These are phyloP conservation scores for Drosophila insularis DNA, from an alignment of 1,140 invertebrate species.

Conservation along the genomic window DNA sequence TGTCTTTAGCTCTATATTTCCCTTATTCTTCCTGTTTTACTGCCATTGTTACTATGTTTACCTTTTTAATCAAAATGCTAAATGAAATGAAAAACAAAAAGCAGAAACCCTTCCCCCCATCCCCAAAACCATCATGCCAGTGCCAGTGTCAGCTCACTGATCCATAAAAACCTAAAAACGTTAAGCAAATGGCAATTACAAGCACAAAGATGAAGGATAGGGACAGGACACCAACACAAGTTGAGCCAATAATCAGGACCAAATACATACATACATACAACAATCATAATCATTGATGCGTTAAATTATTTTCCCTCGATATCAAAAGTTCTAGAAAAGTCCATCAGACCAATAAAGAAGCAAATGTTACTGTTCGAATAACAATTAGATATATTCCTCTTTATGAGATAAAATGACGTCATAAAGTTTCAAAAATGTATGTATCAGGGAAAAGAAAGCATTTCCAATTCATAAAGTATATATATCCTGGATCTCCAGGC, in stretches of 20 bases:
- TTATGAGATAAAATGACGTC: too few relatives aligned
- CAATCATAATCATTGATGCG: constrained; percentile 44
- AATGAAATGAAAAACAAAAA: constrained; percentile 49
- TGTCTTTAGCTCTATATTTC: too few relatives aligned
- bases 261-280: constrained; percentile 31
- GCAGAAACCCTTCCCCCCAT: too few relatives aligned
- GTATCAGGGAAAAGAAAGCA: too few relatives aligned
- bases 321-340: background rate
- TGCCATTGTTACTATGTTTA: constrained; percentile 28
- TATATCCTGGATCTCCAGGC: too few relatives aligned
- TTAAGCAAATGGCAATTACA: constrained; percentile 47
- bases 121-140: constrained; percentile 26
- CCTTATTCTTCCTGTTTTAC: constrained; percentile 3
- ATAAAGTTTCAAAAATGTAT: too few relatives aligned
- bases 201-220: constrained; percentile 5
- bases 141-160: constrained; percentile 38
- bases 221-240: background rate
- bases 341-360: background rate
- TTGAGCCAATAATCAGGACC: constrained; percentile 53
- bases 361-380: background rate
- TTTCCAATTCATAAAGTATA: too few relatives aligned
- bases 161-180: constrained; percentile 47
- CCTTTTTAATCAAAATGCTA: constrained; percentile 66
- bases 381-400: too few relatives aligned
- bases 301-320: constrained; percentile 64